phyloP scores from a whole-genome alignment of 2,888 invertebrate genomes.

The Hydropsyche betteni region DNA sequence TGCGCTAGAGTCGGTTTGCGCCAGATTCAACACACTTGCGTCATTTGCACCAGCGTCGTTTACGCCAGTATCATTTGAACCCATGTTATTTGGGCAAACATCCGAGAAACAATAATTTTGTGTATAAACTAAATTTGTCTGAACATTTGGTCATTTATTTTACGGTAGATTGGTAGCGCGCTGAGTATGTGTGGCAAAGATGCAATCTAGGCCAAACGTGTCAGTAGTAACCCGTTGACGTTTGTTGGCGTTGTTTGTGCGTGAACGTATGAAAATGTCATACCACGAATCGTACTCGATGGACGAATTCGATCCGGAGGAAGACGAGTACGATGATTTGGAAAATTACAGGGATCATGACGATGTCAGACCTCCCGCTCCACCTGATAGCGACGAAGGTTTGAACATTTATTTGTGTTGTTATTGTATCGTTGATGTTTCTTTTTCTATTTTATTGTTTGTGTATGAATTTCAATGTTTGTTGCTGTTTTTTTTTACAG shows the following conservation, averaged over 20 bases:
- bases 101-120: no score
- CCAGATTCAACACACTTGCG: no score
- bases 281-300: slow-evolving; percentile 59
- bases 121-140: no score
- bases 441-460: no score
- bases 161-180: no score
- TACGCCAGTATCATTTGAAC: no score
- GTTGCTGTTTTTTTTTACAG: background rate
- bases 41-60: no score
- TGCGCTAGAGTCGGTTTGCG: no score
- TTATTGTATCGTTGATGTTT: no score
- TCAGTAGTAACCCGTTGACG: slow-evolving; percentile 53
- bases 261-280: slow-evolving; percentile 59
- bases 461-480: no score
- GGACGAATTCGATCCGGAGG: slow-evolving; percentile 78
- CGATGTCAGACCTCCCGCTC: slow-evolving; percentile 64
- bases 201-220: slow-evolving; percentile 54
- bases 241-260: slow-evolving; percentile 46
- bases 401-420: slow-evolving; percentile 46
- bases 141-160: no score
- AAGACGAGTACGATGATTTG: slow-evolving; percentile 75
- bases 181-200: background rate
- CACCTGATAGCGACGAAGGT: slow-evolving; percentile 67
- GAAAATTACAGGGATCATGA: slow-evolving; percentile 75
- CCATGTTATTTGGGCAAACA: no score